A percentile compares a stretch with the other conserved stretches of the same genome.
These are phyloP conservation scores for Hypomecis punctinalis DNA, from an alignment of 2,888 invertebrate genomes.

Conservation along the genomic window DNA sequence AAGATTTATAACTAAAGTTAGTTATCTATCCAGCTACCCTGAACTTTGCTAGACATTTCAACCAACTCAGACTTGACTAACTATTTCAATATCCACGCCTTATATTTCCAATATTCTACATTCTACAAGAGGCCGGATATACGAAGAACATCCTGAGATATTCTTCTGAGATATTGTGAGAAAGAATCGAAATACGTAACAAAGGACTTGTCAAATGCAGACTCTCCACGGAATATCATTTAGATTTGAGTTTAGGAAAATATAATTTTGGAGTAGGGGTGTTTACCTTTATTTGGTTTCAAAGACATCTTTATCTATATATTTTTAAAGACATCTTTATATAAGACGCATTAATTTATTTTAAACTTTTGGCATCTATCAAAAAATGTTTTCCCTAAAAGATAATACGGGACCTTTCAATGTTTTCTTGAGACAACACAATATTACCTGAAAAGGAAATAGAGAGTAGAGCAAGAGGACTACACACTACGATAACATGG, in stretches of 20 bases:
- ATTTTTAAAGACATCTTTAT: too few relatives aligned
- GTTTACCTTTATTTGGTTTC: not conserved
- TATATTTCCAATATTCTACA: slow-evolving; percentile 46
- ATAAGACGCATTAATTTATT: not conserved
- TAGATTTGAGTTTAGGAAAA: slow-evolving; percentile 12
- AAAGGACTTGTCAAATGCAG: slow-evolving; percentile 30
- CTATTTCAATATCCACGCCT: slow-evolving; percentile 49
- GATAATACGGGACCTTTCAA: too few relatives aligned
- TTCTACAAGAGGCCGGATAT: slow-evolving; percentile 17
- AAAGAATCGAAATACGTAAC: slow-evolving; percentile 29
- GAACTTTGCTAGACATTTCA: slow-evolving; percentile 17
- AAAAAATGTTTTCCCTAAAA: too few relatives aligned
- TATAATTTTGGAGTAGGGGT: slow-evolving; percentile 1
- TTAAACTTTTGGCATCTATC: too few relatives aligned
- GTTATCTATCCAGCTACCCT: slow-evolving; percentile 10
- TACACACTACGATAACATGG: too few relatives aligned
- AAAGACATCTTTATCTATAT: too few relatives aligned
- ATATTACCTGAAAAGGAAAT: too few relatives aligned
- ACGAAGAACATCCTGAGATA: slow-evolving; percentile 30
- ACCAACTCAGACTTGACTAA: slow-evolving; percentile 34
- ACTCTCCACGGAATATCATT: slow-evolving; percentile 13
- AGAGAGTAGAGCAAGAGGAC: too few relatives aligned
- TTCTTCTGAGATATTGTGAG: slow-evolving; percentile 30
- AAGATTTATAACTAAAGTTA: not conserved
- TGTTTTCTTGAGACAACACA: too few relatives aligned